A percentile compares a stretch with the other conserved stretches of the same genome.
phyloP scores from a whole-genome alignment of 2,888 invertebrate species.

The Acanthosoma haemorrhoidale region DNA sequence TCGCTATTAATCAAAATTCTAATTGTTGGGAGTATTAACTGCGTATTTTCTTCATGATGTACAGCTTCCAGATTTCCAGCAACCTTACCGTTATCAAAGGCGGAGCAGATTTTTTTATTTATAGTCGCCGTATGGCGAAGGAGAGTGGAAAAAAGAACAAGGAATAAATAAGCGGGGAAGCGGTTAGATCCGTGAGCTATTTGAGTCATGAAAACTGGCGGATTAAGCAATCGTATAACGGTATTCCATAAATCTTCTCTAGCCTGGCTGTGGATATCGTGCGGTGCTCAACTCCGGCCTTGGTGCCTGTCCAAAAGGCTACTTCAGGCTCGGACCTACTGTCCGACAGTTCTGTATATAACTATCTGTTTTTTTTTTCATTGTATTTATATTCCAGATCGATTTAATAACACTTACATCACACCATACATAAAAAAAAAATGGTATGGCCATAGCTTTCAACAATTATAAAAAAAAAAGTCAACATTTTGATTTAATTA shows the following conservation, averaged over 20 bases:
- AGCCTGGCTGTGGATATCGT: not conserved
- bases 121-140: not conserved
- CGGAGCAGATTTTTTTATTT: constrained; percentile 1
- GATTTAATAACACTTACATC: too few species aligned
- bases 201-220: constrained; percentile 5
- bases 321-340: too few species aligned
- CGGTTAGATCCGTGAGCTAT: constrained; percentile 14
- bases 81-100: not conserved
- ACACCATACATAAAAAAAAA: too few species aligned
- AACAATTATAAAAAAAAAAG: too few species aligned
- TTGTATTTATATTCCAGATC: too few species aligned
- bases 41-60: not conserved
- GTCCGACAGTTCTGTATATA: too few species aligned
- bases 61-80: not conserved
- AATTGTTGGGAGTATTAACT: not conserved
- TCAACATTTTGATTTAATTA: too few species aligned
- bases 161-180: not conserved
- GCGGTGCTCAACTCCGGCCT: not conserved
- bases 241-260: constrained; percentile 3
- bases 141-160: not conserved
- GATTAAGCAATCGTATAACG: constrained; percentile 2
- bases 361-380: too few species aligned
- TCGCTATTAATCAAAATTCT: not conserved
- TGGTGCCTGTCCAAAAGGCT: not conserved
- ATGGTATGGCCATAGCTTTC: too few species aligned